Base-by-base conservation (phyloP, 2,888 invertebrate species). In the Plagodis dolabraria region DNA sequence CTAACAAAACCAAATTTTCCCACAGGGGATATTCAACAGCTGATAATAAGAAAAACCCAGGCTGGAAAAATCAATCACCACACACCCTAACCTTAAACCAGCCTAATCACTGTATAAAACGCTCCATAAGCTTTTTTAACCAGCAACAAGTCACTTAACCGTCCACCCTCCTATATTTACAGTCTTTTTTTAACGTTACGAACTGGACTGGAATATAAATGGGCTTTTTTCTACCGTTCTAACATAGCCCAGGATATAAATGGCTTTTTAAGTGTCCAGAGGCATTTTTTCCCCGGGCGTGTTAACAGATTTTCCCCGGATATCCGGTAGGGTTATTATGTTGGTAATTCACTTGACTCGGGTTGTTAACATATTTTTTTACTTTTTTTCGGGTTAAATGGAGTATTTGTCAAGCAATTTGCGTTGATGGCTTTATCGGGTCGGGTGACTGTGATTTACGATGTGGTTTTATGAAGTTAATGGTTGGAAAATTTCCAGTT, bases 291-390 rank as follows among this genome's bases (percentile, higher is more conserved):
- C 61, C 71, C 73, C 75, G 67, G 76, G 82, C 64, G 65, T 72
- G 82, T 77, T 81, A 86, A 85, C 86, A 86, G 85, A 85, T 87
- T 87, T 86, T 86, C 82, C 68, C 78, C 77, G 79, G 77, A 76
- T 68, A 75, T 77, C 77, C 79, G 74, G 70, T 22, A 40, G 58
- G 69, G 69, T 59, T 67, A 65, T 68, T 59, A 67, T 72, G 74
- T 42, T 42, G 51, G 73, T 76, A 76, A 77, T 76, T 70, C 69
- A 68, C 67, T 68, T 68, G 57, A 57, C 65, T 67, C 70, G 61
- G 67, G 70, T 64, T 65, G 71, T 66, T 68, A 71, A 72, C 74
- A 69, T 65, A 67, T 70, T 67, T 77, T 74, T 74, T 68, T 62
- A 34, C 52, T 52, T 72, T 74, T 75, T 76, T 70, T 67, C 54